Percentiles rank a stretch among this genome's conserved stretches.
Conservation (phyloP, 2,797 vertebrate genomes). For the Pangasius larnaudii region DNA sequence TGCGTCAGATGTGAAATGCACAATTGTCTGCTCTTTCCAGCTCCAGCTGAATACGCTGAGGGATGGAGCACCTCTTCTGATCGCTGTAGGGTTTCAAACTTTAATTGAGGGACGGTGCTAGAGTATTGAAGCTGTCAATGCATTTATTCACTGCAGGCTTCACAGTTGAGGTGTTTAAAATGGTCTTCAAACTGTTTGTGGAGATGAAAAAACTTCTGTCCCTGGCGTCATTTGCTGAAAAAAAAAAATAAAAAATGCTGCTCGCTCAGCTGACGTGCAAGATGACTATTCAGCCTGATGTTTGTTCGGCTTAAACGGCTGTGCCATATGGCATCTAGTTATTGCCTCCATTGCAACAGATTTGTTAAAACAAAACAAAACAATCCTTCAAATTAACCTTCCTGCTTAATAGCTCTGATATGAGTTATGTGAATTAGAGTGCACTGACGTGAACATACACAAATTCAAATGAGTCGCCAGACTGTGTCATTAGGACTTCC, state of each 20-base stretch:
- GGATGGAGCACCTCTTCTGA: background rate
- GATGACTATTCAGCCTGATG: slow-evolving; percentile 14
- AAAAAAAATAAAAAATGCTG: background rate
- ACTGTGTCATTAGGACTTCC: background rate
- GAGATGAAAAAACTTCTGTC: background rate
- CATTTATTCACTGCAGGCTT: slow-evolving; percentile 12
- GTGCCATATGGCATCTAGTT: slow-evolving; percentile 30
- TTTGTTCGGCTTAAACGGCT: slow-evolving; percentile 1
- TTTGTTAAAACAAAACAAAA: slow-evolving; percentile 5
- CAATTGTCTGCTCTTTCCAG: slow-evolving; percentile 23
- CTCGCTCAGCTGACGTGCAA: background rate
- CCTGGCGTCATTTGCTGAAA: background rate
- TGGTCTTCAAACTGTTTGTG: background rate
- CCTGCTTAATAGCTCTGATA: slow-evolving; percentile 27
- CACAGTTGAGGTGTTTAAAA: background rate
- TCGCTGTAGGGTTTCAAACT: background rate
- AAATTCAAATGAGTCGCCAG: slow-evolving; percentile 4
- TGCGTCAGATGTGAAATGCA: slow-evolving; percentile 10
- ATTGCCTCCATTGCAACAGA: background rate
- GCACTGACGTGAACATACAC: background rate
- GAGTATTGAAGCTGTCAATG: background rate
- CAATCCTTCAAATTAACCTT: slow-evolving; percentile 28
- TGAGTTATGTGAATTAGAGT: slow-evolving; percentile 19
- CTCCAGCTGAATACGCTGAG: slow-evolving; percentile 12
- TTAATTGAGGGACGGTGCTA: slow-evolving; percentile 16